These are phyloP conservation scores for Rhopilema esculentum DNA, from an alignment of 30 jellyfish, hydroid and myxozoan species.

Conservation along the genomic window DNA sequence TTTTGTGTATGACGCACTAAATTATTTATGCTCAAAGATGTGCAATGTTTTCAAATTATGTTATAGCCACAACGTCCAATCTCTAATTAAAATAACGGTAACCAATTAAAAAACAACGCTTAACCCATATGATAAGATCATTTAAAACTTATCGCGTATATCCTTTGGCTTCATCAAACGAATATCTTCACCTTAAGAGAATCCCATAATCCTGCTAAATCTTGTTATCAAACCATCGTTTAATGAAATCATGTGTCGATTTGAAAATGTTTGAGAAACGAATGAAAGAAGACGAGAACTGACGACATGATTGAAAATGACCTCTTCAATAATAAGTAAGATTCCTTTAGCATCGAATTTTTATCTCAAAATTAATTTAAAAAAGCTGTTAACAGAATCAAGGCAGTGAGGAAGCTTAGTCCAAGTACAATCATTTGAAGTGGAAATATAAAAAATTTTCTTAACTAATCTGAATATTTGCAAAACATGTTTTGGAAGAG, in stretches of 20 bases:
- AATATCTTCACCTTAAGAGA: conserved; percentile 36
- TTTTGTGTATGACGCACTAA: background rate
- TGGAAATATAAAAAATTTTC: too few species aligned
- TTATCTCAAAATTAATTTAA: too few species aligned
- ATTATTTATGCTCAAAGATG: conserved; percentile 41
- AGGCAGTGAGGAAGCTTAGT: too few species aligned
- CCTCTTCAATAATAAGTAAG: background rate
- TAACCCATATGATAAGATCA: conserved; percentile 32
- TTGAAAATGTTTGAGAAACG: background rate
- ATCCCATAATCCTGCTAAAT: conserved; percentile 32
- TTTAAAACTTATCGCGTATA: conserved; percentile 30
- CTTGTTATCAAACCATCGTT: conserved; percentile 22
- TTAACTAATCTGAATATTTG: too few species aligned
- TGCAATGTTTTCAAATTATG: conserved; percentile 35
- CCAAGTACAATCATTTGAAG: too few species aligned
- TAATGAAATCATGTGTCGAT: background rate
- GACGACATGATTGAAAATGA: background rate
- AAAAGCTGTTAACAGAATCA: too few species aligned
- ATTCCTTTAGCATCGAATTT: too few species aligned
- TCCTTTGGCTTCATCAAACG: conserved; percentile 25
- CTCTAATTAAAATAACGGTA: conserved; percentile 49
- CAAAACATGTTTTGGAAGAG: too few species aligned
- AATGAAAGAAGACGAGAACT: background rate
- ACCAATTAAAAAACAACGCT: conserved; percentile 47
- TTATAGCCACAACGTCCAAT: conserved; percentile 40